These are phyloP conservation scores for Stenurella melanura DNA, from an alignment of 2,888 invertebrate genomes.

Conservation along the genomic window DNA sequence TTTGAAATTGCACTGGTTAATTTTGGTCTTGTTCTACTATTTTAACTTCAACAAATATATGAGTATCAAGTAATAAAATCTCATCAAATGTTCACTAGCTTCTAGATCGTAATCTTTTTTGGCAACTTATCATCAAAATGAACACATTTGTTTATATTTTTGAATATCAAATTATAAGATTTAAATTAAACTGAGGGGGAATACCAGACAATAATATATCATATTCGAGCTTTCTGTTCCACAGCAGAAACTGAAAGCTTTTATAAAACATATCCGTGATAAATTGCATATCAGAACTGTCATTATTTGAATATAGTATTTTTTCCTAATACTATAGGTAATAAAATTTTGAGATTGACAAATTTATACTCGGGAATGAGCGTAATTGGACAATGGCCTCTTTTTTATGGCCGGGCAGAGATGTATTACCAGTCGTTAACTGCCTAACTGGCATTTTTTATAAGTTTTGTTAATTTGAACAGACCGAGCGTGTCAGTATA, in stretches of 20 bases:
- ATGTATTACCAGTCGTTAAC: conserved; percentile 51
- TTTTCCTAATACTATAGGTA: conserved; percentile 20
- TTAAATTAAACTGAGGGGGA: too few species aligned
- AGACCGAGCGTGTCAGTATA: conserved; percentile 49
- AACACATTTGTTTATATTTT: too few species aligned
- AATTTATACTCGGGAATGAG: conserved; percentile 32
- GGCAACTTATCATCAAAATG: too few species aligned
- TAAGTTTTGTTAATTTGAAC: conserved; percentile 52
- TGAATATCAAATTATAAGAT: too few species aligned
- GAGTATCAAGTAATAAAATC: too few species aligned
- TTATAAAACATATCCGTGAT: conserved; percentile 6
- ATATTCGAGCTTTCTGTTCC: not conserved
- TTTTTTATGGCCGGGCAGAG: conserved; percentile 33
- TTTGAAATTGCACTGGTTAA: too few species aligned
- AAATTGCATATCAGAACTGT: conserved; percentile 18
- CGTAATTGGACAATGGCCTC: conserved; percentile 39
- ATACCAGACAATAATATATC: not conserved
- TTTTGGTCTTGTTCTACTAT: too few species aligned
- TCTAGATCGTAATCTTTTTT: too few species aligned
- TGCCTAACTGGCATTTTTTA: conserved; percentile 49
- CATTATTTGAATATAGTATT: conserved; percentile 18
- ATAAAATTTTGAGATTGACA: conserved; percentile 35
- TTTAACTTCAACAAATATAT: too few species aligned
- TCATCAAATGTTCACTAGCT: too few species aligned
- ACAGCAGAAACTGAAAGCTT: not conserved